Conservation (phyloP, 2,797 vertebrate species). For the Oreortyx pictus region DNA sequence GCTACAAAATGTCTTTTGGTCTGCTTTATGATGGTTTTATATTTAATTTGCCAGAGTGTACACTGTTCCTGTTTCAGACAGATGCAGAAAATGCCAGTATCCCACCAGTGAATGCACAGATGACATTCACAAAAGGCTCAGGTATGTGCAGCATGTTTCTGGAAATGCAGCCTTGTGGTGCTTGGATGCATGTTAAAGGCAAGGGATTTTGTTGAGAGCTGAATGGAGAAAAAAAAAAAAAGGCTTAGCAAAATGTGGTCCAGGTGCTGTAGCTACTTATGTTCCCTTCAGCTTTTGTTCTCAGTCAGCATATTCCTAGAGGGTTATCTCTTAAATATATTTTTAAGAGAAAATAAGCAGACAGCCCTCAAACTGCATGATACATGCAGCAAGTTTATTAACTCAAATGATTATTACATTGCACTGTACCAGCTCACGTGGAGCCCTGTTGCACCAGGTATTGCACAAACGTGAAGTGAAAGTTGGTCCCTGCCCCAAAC, state of each 20-base stretch:
- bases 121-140: neutral
- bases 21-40: constrained; percentile 1
- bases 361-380: neutral
- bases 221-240: neutral
- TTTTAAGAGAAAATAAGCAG: neutral
- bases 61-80: neutral
- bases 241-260: neutral
- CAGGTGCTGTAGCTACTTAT: neutral
- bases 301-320: neutral
- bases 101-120: neutral
- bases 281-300: neutral
- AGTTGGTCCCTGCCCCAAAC: neutral
- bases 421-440: neutral
- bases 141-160: neutral
- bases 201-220: neutral
- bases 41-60: constrained; percentile 3
- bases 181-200: neutral
- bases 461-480: neutral
- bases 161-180: neutral
- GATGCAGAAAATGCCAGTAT: constrained; percentile 30
- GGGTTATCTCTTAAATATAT: neutral
- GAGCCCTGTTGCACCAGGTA: neutral
- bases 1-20: neutral
- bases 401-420: neutral
- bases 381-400: neutral